phyloP scores from a whole-genome alignment of 2,797 vertebrate genomes.

The Bovichtus variegatus region DNA sequence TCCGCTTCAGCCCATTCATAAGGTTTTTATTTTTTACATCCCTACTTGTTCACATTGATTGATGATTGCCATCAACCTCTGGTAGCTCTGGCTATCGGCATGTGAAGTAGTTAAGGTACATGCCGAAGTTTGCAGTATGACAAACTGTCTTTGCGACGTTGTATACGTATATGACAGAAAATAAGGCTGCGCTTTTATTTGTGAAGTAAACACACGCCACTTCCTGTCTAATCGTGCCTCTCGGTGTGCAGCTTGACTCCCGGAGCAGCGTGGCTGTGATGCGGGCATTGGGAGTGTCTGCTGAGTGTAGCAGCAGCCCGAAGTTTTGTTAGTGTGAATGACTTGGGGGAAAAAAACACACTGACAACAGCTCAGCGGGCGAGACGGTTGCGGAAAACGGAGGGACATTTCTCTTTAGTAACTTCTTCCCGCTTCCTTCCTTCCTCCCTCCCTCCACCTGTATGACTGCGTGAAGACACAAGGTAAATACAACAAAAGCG shows the following conservation, averaged over 20 bases:
- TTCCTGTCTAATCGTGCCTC: background rate
- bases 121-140: too few relatives aligned
- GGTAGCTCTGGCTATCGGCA: too few relatives aligned
- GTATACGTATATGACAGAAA: too few relatives aligned
- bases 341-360: constrained; percentile 21
- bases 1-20: background rate
- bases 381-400: constrained; percentile 38
- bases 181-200: too few relatives aligned
- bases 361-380: constrained; percentile 51
- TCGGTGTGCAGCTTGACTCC: background rate
- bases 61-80: background rate
- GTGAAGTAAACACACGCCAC: background rate
- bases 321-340: constrained; percentile 61
- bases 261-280: constrained; percentile 7
- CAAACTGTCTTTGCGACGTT: too few relatives aligned
- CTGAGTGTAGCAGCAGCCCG: constrained; percentile 42
- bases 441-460: constrained; percentile 39
- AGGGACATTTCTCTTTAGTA: constrained; percentile 27
- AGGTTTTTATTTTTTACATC: background rate
- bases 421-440: constrained; percentile 46
- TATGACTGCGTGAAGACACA: constrained; percentile 63
- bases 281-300: constrained; percentile 67
- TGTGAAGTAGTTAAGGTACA: too few relatives aligned
- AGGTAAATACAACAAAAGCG: constrained; percentile 67
- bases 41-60: background rate